Base-by-base conservation (phyloP, 64 coral and sea anemone genomes). In the Trachythela sp. region DNA sequence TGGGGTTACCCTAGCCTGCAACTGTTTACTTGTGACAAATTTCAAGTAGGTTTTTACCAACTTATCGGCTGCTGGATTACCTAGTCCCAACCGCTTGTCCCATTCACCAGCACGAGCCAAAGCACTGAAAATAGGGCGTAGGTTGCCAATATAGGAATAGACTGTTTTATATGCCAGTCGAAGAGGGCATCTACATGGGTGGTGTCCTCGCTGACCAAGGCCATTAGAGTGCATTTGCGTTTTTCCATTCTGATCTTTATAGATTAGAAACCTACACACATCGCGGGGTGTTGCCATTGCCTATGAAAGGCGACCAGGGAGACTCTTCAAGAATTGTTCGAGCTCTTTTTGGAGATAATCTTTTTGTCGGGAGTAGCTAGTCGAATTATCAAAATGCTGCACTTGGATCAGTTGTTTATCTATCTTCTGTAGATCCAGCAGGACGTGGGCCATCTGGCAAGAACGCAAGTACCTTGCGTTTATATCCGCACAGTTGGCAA, bases 401-500 rank as follows among this genome's bases (percentile, higher is more conserved):
- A 80, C 6, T 35, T 80, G 8, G 0, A 34, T 7, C 2, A 80
- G 37, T 4, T 29, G 75, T 34, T 36, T 15, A 35, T 80, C 75
- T 1, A 80, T 80, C 30, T 77, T n/a, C 3, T 77, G 29, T 6
- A 9, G 71, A 77, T n/a, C n/a, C n/a, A n/a, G n/a, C n/a, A n/a
- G n/a, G n/a, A n/a, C n/a, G n/a, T n/a, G n/a, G n/a, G n/a, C n/a
- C n/a, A n/a, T n/a, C n/a, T n/a, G n/a, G n/a, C 15, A 59, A 59
- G 6, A 59, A 11, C 14, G 36, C 4, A 72, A n/a, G n/a, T 26
- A 84, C 42, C 76, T 84, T 87, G 20, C 90, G 27, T 5, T 9
- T 37, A 54, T 88, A 92, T 0, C 91, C 70, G 48, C 91, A 88
- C 2, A 41, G 72, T 33, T 92, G 86, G 36, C 91, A 92, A 59